phyloP scores from a whole-genome alignment of 2,888 invertebrate species.

The Mactromeris polynyma region DNA sequence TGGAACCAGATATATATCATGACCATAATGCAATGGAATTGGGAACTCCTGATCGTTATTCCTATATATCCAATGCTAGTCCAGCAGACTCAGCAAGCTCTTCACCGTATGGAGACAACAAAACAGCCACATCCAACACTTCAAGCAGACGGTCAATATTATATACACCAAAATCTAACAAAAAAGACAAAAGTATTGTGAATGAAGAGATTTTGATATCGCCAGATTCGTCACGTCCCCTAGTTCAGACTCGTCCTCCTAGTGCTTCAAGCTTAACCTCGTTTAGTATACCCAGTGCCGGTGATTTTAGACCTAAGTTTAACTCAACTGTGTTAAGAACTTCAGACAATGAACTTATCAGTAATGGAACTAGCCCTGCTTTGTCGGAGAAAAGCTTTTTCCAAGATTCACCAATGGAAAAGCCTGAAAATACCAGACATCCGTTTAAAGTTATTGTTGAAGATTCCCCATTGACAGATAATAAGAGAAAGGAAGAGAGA shows the following conservation, averaged over 20 bases:
- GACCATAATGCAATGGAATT: constrained; percentile 27
- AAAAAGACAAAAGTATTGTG: constrained; percentile 54
- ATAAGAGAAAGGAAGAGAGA: constrained; percentile 2
- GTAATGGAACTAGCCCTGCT: neutral
- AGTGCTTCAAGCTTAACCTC: neutral
- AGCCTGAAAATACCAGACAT: neutral
- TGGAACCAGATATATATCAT: neutral
- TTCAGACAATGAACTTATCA: constrained; percentile 6
- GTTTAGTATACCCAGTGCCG: constrained; percentile 50
- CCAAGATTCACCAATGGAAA: constrained; percentile 12
- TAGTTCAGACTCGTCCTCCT: constrained; percentile 58
- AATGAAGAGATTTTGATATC: constrained; percentile 77
- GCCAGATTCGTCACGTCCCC: constrained; percentile 74
- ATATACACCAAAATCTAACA: constrained; percentile 33
- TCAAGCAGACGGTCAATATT: neutral
- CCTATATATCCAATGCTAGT: neutral
- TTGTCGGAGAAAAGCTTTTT: neutral
- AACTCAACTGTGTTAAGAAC: constrained; percentile 34
- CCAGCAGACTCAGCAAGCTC: neutral
- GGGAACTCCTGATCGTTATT: neutral
- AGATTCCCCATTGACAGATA: constrained; percentile 42
- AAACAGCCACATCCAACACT: neutral
- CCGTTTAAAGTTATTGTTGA: constrained; percentile 36
- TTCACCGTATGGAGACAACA: neutral
- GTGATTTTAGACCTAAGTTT: constrained; percentile 41